Conservation (phyloP, 2,888 invertebrate species). For the Parelbella ahira region DNA sequence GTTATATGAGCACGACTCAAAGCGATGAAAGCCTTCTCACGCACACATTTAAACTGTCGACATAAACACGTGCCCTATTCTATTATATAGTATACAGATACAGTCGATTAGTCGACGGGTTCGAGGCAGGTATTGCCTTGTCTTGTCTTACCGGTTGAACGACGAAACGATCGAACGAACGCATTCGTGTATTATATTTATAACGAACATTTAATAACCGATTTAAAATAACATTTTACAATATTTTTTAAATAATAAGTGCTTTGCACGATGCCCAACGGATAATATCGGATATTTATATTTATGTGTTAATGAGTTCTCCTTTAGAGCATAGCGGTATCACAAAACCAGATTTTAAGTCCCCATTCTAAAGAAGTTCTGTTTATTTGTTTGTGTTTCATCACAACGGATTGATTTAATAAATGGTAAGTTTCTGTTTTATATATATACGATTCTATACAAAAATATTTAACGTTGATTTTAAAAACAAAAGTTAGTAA, state of each 20-base stretch:
- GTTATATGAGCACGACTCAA: no score
- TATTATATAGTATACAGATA: no score
- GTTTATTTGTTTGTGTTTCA: conserved; percentile 42
- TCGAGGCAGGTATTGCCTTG: conserved; percentile 58
- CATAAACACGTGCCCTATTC: no score
- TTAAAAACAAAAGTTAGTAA: no score
- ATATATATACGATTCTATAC: no score
- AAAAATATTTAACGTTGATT: no score
- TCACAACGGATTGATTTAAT: background rate
- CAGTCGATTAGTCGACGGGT: conserved; percentile 58
- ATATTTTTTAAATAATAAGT: background rate
- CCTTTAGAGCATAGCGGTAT: conserved; percentile 62
- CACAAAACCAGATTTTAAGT: conserved; percentile 58
- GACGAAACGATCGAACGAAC: conserved; percentile 77
- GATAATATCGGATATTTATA: no score
- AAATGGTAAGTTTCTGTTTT: conserved; percentile 9
- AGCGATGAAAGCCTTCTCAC: no score
- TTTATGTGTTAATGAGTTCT: conserved; percentile 19
- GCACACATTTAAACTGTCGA: no score
- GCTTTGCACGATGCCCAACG: background rate
- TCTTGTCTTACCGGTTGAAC: conserved; percentile 60
- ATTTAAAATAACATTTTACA: background rate
- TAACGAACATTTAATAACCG: conserved; percentile 29
- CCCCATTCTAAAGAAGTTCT: conserved; percentile 39
- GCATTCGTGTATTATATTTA: conserved; percentile 35